phyloP scores from a whole-genome alignment of 2,888 invertebrate species.

The Hecatera dysodea region DNA sequence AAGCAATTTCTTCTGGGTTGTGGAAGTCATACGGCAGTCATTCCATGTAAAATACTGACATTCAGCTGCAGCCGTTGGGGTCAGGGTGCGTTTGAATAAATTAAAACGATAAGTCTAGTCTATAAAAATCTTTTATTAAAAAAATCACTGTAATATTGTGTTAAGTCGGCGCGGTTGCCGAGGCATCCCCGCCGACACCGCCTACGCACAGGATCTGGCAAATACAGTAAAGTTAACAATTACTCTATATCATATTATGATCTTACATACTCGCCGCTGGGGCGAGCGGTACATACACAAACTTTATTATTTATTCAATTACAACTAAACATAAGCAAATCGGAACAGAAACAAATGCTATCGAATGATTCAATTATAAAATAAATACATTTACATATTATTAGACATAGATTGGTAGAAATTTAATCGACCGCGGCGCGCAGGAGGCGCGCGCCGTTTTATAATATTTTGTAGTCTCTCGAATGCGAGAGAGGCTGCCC shows the following conservation, averaged over 20 bases:
- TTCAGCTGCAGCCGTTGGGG: background rate
- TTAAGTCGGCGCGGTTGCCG: slow-evolving; percentile 72
- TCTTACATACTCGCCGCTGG: slow-evolving; percentile 74
- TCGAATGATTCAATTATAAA: slow-evolving; percentile 83
- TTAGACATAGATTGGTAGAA: slow-evolving; percentile 72
- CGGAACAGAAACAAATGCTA: slow-evolving; percentile 80
- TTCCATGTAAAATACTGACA: background rate
- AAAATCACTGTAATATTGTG: slow-evolving; percentile 88
- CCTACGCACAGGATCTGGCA: slow-evolving; percentile 78
- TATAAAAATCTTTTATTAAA: slow-evolving; percentile 89
- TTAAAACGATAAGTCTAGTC: slow-evolving; percentile 78
- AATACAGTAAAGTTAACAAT: slow-evolving; percentile 82
- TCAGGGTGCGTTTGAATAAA: slow-evolving; percentile 49
- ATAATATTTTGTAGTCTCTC: slow-evolving; percentile 57
- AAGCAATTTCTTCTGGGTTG: background rate
- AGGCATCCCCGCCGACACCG: slow-evolving; percentile 70
- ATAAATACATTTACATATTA: slow-evolving; percentile 85
- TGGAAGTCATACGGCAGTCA: background rate
- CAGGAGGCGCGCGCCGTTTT: slow-evolving; percentile 58
- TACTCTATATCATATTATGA: slow-evolving; percentile 78
- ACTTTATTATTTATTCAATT: slow-evolving; percentile 79
- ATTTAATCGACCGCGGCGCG: slow-evolving; percentile 74
- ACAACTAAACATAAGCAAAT: slow-evolving; percentile 85
- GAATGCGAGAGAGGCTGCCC: slow-evolving; percentile 49
- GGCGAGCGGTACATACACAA: slow-evolving; percentile 76